Conservation (phyloP, 2,113 vertebrate species). For the Tichodroma muraria region DNA sequence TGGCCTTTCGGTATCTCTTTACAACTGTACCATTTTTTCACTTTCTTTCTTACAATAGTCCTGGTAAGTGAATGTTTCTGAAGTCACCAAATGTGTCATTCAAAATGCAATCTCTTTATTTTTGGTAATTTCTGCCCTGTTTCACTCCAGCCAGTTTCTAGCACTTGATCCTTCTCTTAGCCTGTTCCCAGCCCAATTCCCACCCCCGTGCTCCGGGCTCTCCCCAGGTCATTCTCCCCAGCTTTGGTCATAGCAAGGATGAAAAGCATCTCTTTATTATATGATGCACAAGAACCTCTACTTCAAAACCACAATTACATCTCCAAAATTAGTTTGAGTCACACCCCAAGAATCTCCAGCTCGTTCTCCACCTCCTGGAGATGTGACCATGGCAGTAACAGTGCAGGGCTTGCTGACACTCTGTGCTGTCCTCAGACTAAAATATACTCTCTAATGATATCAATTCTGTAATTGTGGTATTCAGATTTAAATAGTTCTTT, state of each 20-base stretch:
- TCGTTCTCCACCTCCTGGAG: background rate
- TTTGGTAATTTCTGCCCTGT: background rate
- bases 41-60: background rate
- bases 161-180: background rate
- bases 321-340: background rate
- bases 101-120: background rate
- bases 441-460: background rate
- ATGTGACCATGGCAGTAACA: background rate
- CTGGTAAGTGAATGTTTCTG: background rate
- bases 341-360: background rate
- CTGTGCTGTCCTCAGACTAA: background rate
- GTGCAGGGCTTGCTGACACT: background rate
- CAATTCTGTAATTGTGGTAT: background rate
- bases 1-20: background rate
- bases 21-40: background rate
- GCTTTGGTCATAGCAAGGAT: background rate
- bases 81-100: background rate
- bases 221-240: background rate
- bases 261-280: background rate
- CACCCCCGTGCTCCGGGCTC: background rate
- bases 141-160: background rate
- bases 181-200: background rate
- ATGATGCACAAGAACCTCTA: background rate
- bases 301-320: background rate
- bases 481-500: background rate